These are phyloP conservation scores for Drosophila vallismaia DNA, from an alignment of 2,888 invertebrate genomes.

Conservation along the genomic window DNA sequence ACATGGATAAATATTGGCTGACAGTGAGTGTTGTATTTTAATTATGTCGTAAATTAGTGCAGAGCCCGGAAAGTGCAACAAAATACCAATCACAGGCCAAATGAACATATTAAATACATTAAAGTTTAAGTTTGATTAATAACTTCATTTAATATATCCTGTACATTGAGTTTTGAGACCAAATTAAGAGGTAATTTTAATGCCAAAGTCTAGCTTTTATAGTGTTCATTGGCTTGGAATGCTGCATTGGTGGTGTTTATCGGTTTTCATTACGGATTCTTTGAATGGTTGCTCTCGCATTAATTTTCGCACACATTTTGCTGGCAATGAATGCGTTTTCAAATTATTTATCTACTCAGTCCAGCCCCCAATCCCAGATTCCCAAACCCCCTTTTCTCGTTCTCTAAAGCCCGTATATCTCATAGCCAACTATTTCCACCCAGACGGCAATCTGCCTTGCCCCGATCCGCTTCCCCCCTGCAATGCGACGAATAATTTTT, in stretches of 20 bases:
- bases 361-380: not conserved
- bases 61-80: slow-evolving; percentile 7
- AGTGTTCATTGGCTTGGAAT: slow-evolving; percentile 13
- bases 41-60: slow-evolving; percentile 44
- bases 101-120: not conserved
- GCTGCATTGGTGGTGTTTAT: slow-evolving; percentile 16
- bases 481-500: slow-evolving; percentile 77
- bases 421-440: slow-evolving; percentile 1
- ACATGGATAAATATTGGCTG: slow-evolving; percentile 24
- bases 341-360: slow-evolving; percentile 32
- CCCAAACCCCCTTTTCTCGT: not conserved
- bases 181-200: not conserved
- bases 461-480: slow-evolving; percentile 52
- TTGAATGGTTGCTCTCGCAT: slow-evolving; percentile 29
- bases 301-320: slow-evolving; percentile 38
- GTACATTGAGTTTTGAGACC: not conserved
- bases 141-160: not conserved
- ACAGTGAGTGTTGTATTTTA: slow-evolving; percentile 27
- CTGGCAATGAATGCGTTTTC: slow-evolving; percentile 36
- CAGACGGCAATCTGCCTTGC: slow-evolving; percentile 13
- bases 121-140: not conserved
- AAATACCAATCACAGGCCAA: slow-evolving; percentile 7
- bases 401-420: slow-evolving; percentile 5
- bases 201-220: slow-evolving; percentile 2
- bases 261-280: slow-evolving; percentile 35